phyloP scores from a whole-genome alignment of 2,113 vertebrate species.

The Leptobrachium ailaonicum region DNA sequence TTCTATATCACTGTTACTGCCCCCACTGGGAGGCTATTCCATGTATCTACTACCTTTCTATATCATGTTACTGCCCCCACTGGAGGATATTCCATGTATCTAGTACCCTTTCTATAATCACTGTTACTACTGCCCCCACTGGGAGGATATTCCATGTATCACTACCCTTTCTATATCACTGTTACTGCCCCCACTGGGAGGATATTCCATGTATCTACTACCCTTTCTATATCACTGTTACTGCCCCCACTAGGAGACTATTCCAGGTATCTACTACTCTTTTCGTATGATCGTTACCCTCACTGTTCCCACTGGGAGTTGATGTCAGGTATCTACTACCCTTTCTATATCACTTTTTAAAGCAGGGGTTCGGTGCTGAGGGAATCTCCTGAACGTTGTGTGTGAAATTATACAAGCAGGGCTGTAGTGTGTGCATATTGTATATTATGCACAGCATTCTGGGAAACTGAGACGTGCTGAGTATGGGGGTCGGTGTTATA shows the following conservation, averaged over 20 bases:
- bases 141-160: too few species aligned
- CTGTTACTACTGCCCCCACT: too few species aligned
- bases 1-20: neutral
- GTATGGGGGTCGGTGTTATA: too few species aligned
- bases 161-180: too few species aligned
- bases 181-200: too few species aligned
- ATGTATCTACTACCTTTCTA: neutral
- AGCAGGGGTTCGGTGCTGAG: too few species aligned
- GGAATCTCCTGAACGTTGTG: too few species aligned
- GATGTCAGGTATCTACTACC: neutral
- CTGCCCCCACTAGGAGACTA: neutral
- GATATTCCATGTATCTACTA: too few species aligned
- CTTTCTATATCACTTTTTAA: neutral
- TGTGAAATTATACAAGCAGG: too few species aligned
- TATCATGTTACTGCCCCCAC: neutral
- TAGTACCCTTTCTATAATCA: neutral
- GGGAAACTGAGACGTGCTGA: too few species aligned
- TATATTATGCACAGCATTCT: too few species aligned
- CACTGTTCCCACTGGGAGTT: neutral
- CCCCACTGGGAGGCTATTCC: neutral
- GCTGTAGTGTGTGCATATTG: too few species aligned
- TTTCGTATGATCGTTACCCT: neutral
- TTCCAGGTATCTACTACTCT: neutral
- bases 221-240: neutral
- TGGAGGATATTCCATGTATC: neutral